A percentile compares a stretch with the other conserved stretches of the same genome.
phyloP scores from a whole-genome alignment of 1,140 invertebrate species.

The Acyrthosiphon pisum region DNA sequence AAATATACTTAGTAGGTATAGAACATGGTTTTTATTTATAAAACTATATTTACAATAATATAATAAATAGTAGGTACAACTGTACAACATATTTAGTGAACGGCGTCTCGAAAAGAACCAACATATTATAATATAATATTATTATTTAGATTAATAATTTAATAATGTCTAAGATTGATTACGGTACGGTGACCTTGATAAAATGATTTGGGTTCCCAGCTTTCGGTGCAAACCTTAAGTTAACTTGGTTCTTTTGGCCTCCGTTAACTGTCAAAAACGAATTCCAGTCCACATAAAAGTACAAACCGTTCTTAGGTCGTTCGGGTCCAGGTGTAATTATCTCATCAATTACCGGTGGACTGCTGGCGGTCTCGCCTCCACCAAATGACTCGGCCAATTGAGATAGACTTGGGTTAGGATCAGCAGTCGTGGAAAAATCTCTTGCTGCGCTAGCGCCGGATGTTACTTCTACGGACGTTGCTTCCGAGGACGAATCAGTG shows the following conservation, averaged over 20 bases:
- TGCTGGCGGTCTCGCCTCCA: conserved; percentile 66
- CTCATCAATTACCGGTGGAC: conserved; percentile 67
- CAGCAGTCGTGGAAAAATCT: conserved; percentile 1
- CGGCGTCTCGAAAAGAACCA: neutral
- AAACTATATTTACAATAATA: conserved; percentile 30
- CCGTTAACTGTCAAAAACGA: conserved; percentile 82
- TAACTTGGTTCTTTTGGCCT: conserved; percentile 71
- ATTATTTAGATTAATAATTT: conserved; percentile 39
- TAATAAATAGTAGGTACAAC: conserved; percentile 11
- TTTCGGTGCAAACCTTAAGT: conserved; percentile 79
- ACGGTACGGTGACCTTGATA: conserved; percentile 74
- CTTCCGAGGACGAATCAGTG: conserved; percentile 17
- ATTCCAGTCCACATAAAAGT: conserved; percentile 85
- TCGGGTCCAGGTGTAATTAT: conserved; percentile 65
- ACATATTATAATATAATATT: neutral
- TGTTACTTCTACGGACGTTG: conserved; percentile 60
- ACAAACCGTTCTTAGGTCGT: conserved; percentile 71
- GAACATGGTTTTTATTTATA: neutral
- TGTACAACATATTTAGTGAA: neutral
- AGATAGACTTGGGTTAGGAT: conserved; percentile 65
- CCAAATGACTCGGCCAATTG: conserved; percentile 81
- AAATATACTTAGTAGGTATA: neutral
- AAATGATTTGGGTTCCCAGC: conserved; percentile 79
- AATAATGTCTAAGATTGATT: conserved; percentile 58
- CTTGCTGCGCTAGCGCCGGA: conserved; percentile 49